Base-by-base conservation (phyloP, 2,113 vertebrate genomes). In the Phodopus roborovskii region DNA sequence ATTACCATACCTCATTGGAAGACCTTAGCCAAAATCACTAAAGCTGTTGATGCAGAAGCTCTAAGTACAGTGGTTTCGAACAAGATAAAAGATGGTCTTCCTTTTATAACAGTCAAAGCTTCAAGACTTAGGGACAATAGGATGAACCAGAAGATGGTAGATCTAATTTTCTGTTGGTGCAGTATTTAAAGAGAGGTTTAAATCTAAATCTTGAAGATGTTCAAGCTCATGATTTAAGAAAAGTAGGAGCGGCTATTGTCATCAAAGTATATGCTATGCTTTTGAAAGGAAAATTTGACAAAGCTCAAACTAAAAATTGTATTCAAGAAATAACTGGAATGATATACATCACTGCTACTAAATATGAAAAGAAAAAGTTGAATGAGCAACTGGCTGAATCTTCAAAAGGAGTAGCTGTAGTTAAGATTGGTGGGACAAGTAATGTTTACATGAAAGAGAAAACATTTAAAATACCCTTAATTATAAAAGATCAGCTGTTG, bases 21-120 rank as follows among this genome's bases (percentile, higher is more conserved):
- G 96, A 99, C 99, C 12, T 98, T 99, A 98, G 99, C 99, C 60
- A 99, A 99, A 50, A 98, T 99, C 93, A 99, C 99, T 12, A 99
- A 99, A 97, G 99, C 99, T 96, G 99, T 99, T 97, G 99, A 99
- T 79, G 99, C 99, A 95, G 99, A 99, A 97, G 99, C 99, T 7
- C 99, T 99, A 58, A 99, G 99, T 98, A 99, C 99, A 26, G 97
- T 99, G 3, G 3, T 99, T 68, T 99, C 99, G 91, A 99, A 99
- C 98, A 99, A 99, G 99, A 15, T 66, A 66, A 66, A 66, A 30
- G 10, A 13, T 66, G 10, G 28, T 66, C 64, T 30, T 66, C 64
- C 30, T 56, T 1, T 13, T 66, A 12, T 66, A 30, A 3, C 26
- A 66, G 28, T 28, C 33, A 70, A 36, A n/a, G 33, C 15, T 70